Evolutionary conservation across 2,888 invertebrate genomes (phyloP).

Genomic region (Beris chalybata): DNA sequence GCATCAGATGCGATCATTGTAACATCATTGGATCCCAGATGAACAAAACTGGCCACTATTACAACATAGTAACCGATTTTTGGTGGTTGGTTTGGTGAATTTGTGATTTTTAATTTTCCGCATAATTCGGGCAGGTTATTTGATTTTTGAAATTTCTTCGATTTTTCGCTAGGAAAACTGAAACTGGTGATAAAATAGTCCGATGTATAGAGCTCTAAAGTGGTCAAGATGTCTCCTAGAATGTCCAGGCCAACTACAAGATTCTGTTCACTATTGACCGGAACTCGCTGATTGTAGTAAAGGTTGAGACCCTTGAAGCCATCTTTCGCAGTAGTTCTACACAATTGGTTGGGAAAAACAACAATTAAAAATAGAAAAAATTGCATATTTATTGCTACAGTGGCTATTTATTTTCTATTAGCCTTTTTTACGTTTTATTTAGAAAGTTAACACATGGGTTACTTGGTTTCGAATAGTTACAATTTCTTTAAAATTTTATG

Average conservation of each 20-base stretch:
- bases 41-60: neutral
- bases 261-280: constrained; percentile 13
- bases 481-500: no score
- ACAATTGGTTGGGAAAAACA: neutral
- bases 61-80: constrained; percentile 24
- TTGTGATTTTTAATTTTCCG: constrained; percentile 12
- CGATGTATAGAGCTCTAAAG: constrained; percentile 25
- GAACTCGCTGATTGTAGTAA: constrained; percentile 25
- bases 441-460: no score
- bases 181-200: constrained; percentile 24
- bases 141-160: constrained; percentile 14
- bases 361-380: neutral
- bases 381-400: neutral
- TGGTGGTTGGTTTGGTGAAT: constrained; percentile 17
- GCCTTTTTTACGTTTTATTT: no score
- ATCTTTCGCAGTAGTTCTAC: neutral
- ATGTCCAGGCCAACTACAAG: constrained; percentile 20
- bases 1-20: constrained; percentile 21
- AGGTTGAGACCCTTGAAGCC: constrained; percentile 21
- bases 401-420: neutral
- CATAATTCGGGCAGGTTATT: constrained; percentile 18
- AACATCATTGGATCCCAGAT: constrained; percentile 11
- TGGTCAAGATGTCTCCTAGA: constrained; percentile 1
- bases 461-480: no score
- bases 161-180: constrained; percentile 15